phyloP scores from a whole-genome alignment of 2,888 invertebrate genomes.

The Acanthococcus lagerstroemiae region DNA sequence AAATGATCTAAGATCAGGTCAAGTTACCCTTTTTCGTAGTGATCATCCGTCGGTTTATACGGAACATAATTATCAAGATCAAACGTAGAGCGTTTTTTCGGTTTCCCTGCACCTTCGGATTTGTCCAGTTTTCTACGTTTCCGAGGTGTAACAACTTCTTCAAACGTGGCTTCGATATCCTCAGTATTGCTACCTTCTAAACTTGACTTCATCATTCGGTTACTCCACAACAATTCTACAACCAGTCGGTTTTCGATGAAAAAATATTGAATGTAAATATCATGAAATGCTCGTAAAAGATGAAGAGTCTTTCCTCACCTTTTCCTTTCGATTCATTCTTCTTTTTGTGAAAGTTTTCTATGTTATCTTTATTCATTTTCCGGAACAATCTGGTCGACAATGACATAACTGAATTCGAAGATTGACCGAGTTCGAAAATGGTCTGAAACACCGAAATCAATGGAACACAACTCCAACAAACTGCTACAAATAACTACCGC shows the following conservation, averaged over 20 bases:
- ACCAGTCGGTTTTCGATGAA: not conserved
- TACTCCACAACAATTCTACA: not conserved
- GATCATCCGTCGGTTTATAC: conserved; percentile 71
- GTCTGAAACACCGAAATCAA: conserved; percentile 52
- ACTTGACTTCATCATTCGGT: not conserved
- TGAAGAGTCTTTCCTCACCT: conserved; percentile 3
- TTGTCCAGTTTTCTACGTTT: conserved; percentile 31
- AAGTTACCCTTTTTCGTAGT: conserved; percentile 67
- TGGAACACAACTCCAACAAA: not conserved
- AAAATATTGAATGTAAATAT: conserved; percentile 1
- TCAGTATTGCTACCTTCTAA: conserved; percentile 36
- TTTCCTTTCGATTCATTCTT: conserved; percentile 40
- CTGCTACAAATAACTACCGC: not conserved
- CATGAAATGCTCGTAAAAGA: not conserved
- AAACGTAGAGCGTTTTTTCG: conserved; percentile 35
- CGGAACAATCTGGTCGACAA: conserved; percentile 83
- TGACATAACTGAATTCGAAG: conserved; percentile 64
- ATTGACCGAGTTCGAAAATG: conserved; percentile 82
- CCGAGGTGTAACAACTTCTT: conserved; percentile 35
- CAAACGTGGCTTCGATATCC: conserved; percentile 37
- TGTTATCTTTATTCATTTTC: conserved; percentile 54
- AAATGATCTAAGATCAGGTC: no score
- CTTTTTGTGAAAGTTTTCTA: conserved; percentile 44
- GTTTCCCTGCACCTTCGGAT: conserved; percentile 15
- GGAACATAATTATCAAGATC: conserved; percentile 80